Conservation (phyloP, 2,797 vertebrate species). For the Micropoecilia bifurca region DNA sequence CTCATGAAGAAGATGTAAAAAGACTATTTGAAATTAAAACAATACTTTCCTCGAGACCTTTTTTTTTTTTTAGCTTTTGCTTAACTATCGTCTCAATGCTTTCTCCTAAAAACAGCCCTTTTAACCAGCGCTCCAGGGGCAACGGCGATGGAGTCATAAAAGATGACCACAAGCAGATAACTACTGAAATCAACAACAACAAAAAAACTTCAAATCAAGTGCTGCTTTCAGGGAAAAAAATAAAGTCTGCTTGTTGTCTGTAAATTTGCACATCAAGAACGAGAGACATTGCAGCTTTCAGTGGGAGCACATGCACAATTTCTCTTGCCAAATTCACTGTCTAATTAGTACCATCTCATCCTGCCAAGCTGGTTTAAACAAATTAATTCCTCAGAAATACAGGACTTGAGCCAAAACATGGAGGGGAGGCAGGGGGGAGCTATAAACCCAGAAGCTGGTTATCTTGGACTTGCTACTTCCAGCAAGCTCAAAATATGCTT, state of each 20-base stretch:
- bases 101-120: conserved; percentile 31
- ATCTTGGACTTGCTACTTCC: not conserved
- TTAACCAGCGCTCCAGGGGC: conserved; percentile 18
- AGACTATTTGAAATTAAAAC: not conserved
- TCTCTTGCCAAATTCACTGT: conserved; percentile 41
- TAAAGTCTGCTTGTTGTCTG: conserved; percentile 21
- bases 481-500: not conserved
- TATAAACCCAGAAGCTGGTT: not conserved
- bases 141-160: conserved; percentile 16
- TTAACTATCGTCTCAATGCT: conserved; percentile 21
- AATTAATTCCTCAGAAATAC: conserved; percentile 30
- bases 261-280: conserved; percentile 31
- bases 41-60: conserved; percentile 21
- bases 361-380: conserved; percentile 43
- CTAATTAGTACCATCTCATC: conserved; percentile 33
- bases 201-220: conserved; percentile 19
- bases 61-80: conserved; percentile 22
- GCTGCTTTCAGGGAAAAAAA: conserved; percentile 12
- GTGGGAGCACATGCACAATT: conserved; percentile 43
- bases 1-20: conserved; percentile 6
- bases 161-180: conserved; percentile 17
- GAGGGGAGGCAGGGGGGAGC: not conserved
- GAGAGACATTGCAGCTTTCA: conserved; percentile 41
- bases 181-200: not conserved
- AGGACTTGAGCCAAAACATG: conserved; percentile 16